Conservation (phyloP, 2,888 invertebrate species). For the Andrena bucephala region DNA sequence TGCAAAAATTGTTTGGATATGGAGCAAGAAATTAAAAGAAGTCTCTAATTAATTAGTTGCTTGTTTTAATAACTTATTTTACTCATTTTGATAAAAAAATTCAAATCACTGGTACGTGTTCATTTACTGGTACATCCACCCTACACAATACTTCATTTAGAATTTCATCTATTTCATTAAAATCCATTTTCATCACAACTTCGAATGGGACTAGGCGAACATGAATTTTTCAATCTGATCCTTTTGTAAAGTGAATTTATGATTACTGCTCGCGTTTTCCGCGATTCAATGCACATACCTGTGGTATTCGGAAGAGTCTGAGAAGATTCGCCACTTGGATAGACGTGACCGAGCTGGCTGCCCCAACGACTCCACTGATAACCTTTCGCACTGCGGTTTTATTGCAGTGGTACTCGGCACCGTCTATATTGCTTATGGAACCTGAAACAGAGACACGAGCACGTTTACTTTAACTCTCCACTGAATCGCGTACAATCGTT, state of each 20-base stretch:
- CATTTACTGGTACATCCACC: too few relatives aligned
- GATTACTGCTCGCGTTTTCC: too few relatives aligned
- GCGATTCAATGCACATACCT: slow-evolving; percentile 76
- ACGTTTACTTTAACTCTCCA: not conserved
- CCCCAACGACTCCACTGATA: slow-evolving; percentile 95
- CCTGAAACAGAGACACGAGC: slow-evolving; percentile 87
- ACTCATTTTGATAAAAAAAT: too few relatives aligned
- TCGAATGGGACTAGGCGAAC: not conserved
- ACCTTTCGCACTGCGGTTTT: slow-evolving; percentile 94
- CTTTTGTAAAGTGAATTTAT: slow-evolving; percentile 4
- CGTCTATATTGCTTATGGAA: slow-evolving; percentile 97
- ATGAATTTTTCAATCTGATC: not conserved
- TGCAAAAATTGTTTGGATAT: too few relatives aligned
- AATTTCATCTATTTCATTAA: too few relatives aligned
- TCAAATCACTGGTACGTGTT: too few relatives aligned
- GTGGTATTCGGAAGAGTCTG: slow-evolving; percentile 96
- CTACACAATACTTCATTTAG: too few relatives aligned
- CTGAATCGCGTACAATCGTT: not conserved
- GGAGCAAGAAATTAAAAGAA: too few relatives aligned
- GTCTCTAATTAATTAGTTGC: too few relatives aligned
- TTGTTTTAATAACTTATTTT: too few relatives aligned
- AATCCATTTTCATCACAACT: too few relatives aligned
- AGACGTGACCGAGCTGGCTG: slow-evolving; percentile 97
- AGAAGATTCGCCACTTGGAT: slow-evolving; percentile 97
- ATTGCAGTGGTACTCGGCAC: slow-evolving; percentile 94